Conservation (phyloP, 2,113 vertebrate species). For the Bolborhynchus lineola region DNA sequence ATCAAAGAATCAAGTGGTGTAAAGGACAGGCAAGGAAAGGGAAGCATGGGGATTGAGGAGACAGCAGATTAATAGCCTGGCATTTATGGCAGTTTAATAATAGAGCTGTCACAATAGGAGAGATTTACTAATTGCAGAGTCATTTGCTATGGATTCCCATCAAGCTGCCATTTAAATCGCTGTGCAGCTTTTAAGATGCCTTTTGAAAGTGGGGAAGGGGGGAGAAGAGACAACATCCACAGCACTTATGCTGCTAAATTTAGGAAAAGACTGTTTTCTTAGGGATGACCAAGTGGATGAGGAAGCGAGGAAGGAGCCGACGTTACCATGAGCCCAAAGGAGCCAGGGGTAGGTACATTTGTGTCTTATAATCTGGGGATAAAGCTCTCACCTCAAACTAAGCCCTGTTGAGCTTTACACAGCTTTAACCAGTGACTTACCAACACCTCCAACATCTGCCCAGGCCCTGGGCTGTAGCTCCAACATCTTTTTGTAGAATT, state of each 20-base stretch:
- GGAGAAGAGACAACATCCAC: not conserved
- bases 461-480: not conserved
- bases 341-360: not conserved
- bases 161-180: slow-evolving; percentile 65
- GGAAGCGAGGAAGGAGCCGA: not conserved
- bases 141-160: slow-evolving; percentile 67
- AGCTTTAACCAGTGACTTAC: not conserved
- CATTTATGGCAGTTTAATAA: slow-evolving; percentile 74
- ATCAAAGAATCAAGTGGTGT: not conserved
- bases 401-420: not conserved
- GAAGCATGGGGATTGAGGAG: slow-evolving; percentile 49
- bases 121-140: slow-evolving; percentile 73
- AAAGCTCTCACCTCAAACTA: not conserved
- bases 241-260: slow-evolving; percentile 26
- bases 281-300: not conserved
- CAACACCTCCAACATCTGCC: not conserved
- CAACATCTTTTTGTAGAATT: not conserved
- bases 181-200: slow-evolving; percentile 24
- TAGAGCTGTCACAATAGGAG: slow-evolving; percentile 74
- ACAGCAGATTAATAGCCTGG: slow-evolving; percentile 69
- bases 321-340: rapidly evolving
- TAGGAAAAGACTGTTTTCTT: slow-evolving; percentile 5
- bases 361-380: not conserved
- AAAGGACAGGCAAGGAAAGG: slow-evolving; percentile 23
- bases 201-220: not conserved